These are phyloP conservation scores for Anodontia alba DNA, from an alignment of 2,888 invertebrate genomes.

Conservation along the genomic window DNA sequence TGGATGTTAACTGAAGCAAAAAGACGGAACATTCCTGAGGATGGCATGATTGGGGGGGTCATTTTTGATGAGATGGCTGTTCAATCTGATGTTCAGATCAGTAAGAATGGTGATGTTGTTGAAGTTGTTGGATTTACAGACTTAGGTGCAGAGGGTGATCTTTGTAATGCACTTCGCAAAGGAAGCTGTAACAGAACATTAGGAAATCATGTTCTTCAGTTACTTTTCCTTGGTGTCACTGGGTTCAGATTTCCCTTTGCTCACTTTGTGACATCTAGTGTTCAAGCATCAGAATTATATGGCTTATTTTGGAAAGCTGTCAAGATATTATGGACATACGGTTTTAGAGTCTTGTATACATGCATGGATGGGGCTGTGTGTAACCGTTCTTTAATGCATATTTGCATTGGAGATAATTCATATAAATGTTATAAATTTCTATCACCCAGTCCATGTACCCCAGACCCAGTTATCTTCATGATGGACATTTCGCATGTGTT, in stretches of 20 bases:
- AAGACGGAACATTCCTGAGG: conserved; percentile 18
- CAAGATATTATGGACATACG: conserved; percentile 9
- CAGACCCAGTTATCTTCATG: conserved; percentile 29
- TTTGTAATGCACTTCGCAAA: neutral
- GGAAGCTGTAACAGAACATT: conserved; percentile 18
- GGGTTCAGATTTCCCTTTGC: conserved; percentile 53
- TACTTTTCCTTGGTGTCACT: conserved; percentile 40
- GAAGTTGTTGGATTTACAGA: conserved; percentile 44
- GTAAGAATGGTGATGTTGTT: conserved; percentile 41
- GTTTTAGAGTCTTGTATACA: conserved; percentile 20
- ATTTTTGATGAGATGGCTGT: conserved; percentile 59
- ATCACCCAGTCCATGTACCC: conserved; percentile 29
- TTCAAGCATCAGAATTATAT: conserved; percentile 38
- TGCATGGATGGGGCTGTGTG: conserved; percentile 28
- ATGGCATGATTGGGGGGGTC: conserved; percentile 36
- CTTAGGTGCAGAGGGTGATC: conserved; percentile 11
- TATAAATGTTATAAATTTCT: neutral
- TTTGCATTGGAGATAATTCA: conserved; percentile 1
- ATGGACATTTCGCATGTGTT: conserved; percentile 56
- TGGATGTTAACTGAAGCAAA: conserved; percentile 54
- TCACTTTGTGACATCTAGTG: conserved; percentile 29
- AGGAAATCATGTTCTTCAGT: conserved; percentile 44
- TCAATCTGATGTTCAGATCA: conserved; percentile 45
- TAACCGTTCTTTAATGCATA: conserved; percentile 31
- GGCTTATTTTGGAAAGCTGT: conserved; percentile 38